Base-by-base conservation (phyloP, 2,797 vertebrate genomes). In the Dendrocincla tyrannina region DNA sequence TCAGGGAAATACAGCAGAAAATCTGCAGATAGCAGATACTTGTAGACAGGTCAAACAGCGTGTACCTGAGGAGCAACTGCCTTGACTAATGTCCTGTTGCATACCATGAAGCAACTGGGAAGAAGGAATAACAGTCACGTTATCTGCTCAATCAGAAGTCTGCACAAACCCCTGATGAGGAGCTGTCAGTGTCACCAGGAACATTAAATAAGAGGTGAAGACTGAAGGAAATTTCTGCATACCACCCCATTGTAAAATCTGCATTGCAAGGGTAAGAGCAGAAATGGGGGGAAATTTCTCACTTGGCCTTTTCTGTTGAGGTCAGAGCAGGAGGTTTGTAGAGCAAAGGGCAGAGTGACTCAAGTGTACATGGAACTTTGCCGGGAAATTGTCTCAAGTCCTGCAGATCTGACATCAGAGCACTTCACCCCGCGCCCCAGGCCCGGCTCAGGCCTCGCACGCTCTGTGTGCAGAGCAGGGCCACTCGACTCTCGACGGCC, bases 311-410 rank as follows among this genome's bases (percentile, higher is more conserved):
- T 66, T 46, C 55, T 79, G 42, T 58, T 52, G 90, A 83, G 64
- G 52, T 88, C 85, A 73, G 25, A 74, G 77, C 52, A 56, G 72
- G 93, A 88, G 68, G 60, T 80, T 85, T 89, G n/a, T 66, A 55
- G 90, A 83, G 72, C 72, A 88, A 89, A 91, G 72, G 68, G 90
- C 85, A 85, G 78, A 46, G 2, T 95, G 85, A 82, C 75, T 93
- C 85, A 92, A 73, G 50, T 1, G 2, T 59, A 17, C 25, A 4
- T 11, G 56, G 50, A 85, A 22, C n/a, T 64, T 75, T 68, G 56
- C 30, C 1, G 10, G 90, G 85, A 89, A 95, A 24, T 50, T 17
- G 35, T 85, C 72, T 88, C 42, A 53, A 58, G 58, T 35, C 41
- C 14, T 46, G 10, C 70, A 20, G 42, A 3, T 28, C 4, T 92